A percentile compares a stretch with the other conserved stretches of the same genome.
Conservation (phyloP, 2,113 vertebrate species). For the Hemiscyllium ocellatum region DNA sequence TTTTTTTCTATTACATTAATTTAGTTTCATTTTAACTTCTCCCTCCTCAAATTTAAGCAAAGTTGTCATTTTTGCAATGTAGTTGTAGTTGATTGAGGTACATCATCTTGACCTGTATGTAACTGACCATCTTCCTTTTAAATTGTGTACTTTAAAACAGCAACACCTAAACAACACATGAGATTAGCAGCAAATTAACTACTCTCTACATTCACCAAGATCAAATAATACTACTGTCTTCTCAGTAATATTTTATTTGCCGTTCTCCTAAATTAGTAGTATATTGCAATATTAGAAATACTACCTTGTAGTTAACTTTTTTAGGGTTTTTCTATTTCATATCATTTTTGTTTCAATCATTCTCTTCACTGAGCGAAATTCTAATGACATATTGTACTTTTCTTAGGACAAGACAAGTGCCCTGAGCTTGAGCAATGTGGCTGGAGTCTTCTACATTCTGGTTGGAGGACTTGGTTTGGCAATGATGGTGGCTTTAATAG, state of each 20-base stretch:
- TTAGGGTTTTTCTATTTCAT: slow-evolving; percentile 10
- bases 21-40: slow-evolving; percentile 5
- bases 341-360: not conserved
- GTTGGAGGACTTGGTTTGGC: slow-evolving; percentile 96
- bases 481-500: slow-evolving; percentile 99
- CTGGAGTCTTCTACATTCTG: slow-evolving; percentile 99
- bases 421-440: slow-evolving; percentile 98
- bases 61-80: not conserved
- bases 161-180: slow-evolving; percentile 40
- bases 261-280: not conserved
- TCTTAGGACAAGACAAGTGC: slow-evolving; percentile 99
- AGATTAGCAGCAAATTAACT: slow-evolving; percentile 40
- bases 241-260: not conserved
- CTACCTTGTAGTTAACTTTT: not conserved
- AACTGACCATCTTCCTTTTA: slow-evolving; percentile 75
- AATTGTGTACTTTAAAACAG: not conserved
- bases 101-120: slow-evolving; percentile 65
- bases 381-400: slow-evolving; percentile 75
- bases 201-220: slow-evolving; percentile 59
- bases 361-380: slow-evolving; percentile 48
- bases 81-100: not conserved
- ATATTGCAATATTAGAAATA: not conserved
- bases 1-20: not conserved
- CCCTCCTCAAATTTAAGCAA: not conserved
- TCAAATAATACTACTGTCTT: slow-evolving; percentile 37